A percentile compares a stretch with the other conserved stretches of the same genome.
These are phyloP conservation scores for Harpalus rubripes DNA, from an alignment of 2,888 invertebrate genomes.

Conservation along the genomic window DNA sequence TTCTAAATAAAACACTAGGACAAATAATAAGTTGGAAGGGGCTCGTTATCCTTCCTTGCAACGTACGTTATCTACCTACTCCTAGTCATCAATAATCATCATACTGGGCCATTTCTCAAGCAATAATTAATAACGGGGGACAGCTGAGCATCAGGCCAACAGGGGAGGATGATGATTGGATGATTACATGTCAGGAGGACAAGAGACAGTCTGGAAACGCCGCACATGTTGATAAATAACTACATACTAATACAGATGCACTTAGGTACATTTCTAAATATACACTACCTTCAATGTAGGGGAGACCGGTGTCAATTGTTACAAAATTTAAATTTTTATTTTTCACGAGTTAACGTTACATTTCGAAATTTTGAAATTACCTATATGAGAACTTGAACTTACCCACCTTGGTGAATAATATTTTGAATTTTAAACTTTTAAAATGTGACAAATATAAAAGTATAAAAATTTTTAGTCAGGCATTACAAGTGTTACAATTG, in stretches of 20 bases:
- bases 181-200: slow-evolving; percentile 1
- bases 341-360: too few relatives aligned
- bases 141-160: neutral
- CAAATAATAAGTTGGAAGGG: neutral
- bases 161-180: neutral
- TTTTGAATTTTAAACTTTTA: too few relatives aligned
- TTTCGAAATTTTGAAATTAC: too few relatives aligned
- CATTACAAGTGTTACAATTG: too few relatives aligned
- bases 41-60: neutral
- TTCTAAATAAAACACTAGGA: neutral
- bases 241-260: neutral
- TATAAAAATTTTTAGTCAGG: too few relatives aligned
- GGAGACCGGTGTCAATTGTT: too few relatives aligned
- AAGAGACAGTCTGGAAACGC: neutral
- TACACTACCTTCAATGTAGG: too few relatives aligned
- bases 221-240: neutral
- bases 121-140: neutral
- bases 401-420: too few relatives aligned
- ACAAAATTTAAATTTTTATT: too few relatives aligned
- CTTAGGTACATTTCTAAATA: too few relatives aligned
- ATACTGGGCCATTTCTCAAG: neutral
- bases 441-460: too few relatives aligned
- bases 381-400: too few relatives aligned
- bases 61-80: neutral
- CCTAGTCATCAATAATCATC: neutral